Evolutionary conservation across 2,888 invertebrate genomes (phyloP), one percentile per base, ranked within the genome.

Genomic region (Leptopilina drosophilae): DNA sequence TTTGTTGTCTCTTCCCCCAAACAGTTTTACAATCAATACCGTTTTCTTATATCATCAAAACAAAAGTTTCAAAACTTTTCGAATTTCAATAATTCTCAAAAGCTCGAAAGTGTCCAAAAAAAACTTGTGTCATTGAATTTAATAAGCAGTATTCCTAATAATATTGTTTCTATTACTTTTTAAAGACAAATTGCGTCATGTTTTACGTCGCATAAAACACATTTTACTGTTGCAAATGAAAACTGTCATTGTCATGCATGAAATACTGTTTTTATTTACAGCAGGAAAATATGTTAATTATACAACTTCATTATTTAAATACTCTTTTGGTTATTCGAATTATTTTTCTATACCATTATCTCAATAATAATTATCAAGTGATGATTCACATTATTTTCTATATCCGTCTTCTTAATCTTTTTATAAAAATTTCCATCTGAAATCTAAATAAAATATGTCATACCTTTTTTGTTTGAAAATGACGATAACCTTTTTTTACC

Each of bases 171-270:
- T 62, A 62, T 62, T 62, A 62, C 62, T 15, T 49, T 62, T 62
- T 20, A 62, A 62, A 62, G 62, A 20, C 15, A 62, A 5, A 62
- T 62, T 62, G 62, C 62, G n/a, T 62, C 62, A 62, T 62, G 20
- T 62, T 62, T 62, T 62, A 62, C 20, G 62, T 20, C 62, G 20
- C 62, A 20, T 62, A 62, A 62, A 62, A 62, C 62, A 59, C 59
- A 62, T 6, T 62, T 62, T 62, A 62, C 62, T 62, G 62, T 62
- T 62, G 62, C 62, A 62, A 62, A 62, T 62, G 20, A 62, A 62
- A 62, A 62, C 15, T 62, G 62, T 62, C 62, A 62, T 62, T 62
- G 62, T 62, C 62, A 62, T 62, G 62, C 62, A 8, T 62, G 62
- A 62, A 62, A 62, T 62, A 62, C 15, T 20, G 62, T 62, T 62